These are phyloP conservation scores for Trilocha varians DNA, from an alignment of 2,888 invertebrate species.

Conservation along the genomic window DNA sequence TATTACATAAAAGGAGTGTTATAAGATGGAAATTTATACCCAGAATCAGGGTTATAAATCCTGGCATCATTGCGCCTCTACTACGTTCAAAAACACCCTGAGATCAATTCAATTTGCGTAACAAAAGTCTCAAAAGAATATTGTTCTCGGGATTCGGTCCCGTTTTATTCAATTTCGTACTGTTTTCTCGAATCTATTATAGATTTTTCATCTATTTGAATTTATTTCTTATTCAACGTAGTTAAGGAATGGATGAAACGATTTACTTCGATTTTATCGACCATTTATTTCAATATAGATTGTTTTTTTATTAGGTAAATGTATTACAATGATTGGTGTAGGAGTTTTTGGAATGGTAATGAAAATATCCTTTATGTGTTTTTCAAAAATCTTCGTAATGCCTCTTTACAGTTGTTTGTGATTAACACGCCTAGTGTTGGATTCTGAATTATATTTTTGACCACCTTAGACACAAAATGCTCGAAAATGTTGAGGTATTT, in stretches of 20 bases:
- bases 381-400: too few species aligned
- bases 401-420: too few species aligned
- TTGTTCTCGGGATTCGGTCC: constrained; percentile 1
- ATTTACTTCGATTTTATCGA: neutral
- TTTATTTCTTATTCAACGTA: neutral
- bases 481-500: too few species aligned
- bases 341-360: too few species aligned
- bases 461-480: too few species aligned
- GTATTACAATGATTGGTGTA: too few species aligned
- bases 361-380: too few species aligned
- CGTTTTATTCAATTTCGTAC: constrained; percentile 4
- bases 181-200: neutral
- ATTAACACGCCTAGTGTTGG: too few species aligned
- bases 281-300: too few species aligned
- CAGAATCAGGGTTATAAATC: neutral
- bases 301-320: too few species aligned
- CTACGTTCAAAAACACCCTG: constrained; percentile 1
- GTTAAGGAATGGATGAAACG: neutral
- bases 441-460: too few species aligned
- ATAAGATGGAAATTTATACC: neutral
- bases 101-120: constrained; percentile 4
- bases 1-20: too few species aligned
- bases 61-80: neutral
- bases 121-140: constrained; percentile 2
- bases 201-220: neutral